Evolutionary conservation across 2,797 vertebrate species (phyloP).

Genomic region (Dromococcyx pavoninus): DNA sequence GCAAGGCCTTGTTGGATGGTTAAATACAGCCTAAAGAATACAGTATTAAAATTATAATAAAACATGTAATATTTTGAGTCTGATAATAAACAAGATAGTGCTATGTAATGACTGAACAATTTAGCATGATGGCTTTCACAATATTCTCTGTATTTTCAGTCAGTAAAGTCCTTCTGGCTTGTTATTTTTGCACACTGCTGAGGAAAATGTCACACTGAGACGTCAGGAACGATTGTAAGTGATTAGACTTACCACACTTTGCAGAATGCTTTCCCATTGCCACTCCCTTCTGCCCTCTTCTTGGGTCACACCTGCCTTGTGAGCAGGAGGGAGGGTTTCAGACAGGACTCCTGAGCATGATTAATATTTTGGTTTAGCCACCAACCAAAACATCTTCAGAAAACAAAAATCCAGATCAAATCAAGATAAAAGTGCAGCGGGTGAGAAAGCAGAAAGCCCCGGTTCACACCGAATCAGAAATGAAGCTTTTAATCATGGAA

Average conservation of each 20-base stretch:
- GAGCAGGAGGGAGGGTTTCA: not conserved
- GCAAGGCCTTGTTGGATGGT: not conserved
- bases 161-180: not conserved
- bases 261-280: not conserved
- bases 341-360: not conserved
- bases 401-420: not conserved
- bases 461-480: not conserved
- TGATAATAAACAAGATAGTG: not conserved
- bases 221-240: not conserved
- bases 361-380: not conserved
- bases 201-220: not conserved
- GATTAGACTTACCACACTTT: not conserved
- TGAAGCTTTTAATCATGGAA: not conserved
- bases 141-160: not conserved
- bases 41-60: not conserved
- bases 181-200: not conserved
- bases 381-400: not conserved
- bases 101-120: not conserved
- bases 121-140: not conserved
- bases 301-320: not conserved
- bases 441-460: not conserved
- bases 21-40: not conserved
- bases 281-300: not conserved
- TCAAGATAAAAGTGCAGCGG: not conserved
- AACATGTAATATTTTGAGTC: not conserved